Evolutionary conservation across 2,888 invertebrate genomes (phyloP).

Genomic region (Alviniconcha strummeri): DNA sequence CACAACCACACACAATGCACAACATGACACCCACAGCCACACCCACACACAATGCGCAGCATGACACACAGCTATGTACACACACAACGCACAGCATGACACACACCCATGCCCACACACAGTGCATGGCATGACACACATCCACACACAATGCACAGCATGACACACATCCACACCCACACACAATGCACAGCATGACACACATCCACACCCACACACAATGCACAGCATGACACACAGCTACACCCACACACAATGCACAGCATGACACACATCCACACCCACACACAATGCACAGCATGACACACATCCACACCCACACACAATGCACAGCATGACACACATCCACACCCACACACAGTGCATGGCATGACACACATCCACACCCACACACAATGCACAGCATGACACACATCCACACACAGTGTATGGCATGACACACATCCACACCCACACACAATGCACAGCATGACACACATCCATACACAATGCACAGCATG

Average conservation of each 20-base stretch:
- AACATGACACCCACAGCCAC: conserved; percentile 57
- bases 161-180: not conserved
- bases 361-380: not conserved
- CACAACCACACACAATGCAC: too few species aligned
- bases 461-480: too few species aligned
- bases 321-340: not conserved
- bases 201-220: not conserved
- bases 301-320: too few species aligned
- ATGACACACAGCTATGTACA: not conserved
- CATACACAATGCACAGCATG: too few species aligned
- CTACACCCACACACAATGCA: too few species aligned
- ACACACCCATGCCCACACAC: not conserved
- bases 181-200: not conserved
- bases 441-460: too few species aligned
- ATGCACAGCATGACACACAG: too few species aligned
- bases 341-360: conserved; percentile 56
- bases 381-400: not conserved
- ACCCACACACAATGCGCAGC: not conserved
- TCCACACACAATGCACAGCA: too few species aligned
- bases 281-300: too few species aligned
- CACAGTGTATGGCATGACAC: too few species aligned
- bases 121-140: too few species aligned
- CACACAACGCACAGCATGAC: not conserved
- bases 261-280: too few species aligned
- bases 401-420: not conserved